phyloP scores from a whole-genome alignment of 2,113 vertebrate genomes.

The Pteruthius melanotis region DNA sequence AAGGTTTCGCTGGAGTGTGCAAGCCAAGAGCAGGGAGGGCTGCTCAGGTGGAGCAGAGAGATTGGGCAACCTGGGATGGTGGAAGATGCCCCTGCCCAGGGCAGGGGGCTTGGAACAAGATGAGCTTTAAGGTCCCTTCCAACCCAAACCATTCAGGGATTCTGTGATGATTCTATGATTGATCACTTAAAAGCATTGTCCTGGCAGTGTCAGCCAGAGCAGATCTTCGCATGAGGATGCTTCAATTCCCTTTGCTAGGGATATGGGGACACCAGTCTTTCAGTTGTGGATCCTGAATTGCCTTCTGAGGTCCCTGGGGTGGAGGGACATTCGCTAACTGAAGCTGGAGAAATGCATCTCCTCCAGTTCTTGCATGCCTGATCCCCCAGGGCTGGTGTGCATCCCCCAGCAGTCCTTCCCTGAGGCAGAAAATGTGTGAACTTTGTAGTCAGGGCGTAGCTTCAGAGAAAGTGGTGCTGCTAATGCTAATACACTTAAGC shows the following conservation, averaged over 20 bases:
- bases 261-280: not conserved
- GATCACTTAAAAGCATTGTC: not conserved
- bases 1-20: not conserved
- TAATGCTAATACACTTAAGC: constrained; percentile 45
- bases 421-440: not conserved
- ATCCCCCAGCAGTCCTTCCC: not conserved
- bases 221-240: not conserved
- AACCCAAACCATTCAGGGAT: not conserved
- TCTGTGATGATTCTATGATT: not conserved
- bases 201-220: not conserved
- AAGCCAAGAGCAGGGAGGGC: not conserved
- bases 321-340: not conserved
- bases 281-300: not conserved
- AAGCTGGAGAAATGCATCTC: not conserved
- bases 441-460: not conserved
- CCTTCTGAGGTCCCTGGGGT: not conserved
- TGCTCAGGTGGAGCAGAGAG: not conserved
- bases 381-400: not conserved
- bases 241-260: not conserved
- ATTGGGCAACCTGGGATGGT: not conserved
- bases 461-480: constrained; percentile 56
- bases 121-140: not conserved
- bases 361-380: not conserved
- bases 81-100: not conserved
- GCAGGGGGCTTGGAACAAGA: not conserved